Conservation (phyloP, 2,888 invertebrate species). For the Eupsilia transversa region DNA sequence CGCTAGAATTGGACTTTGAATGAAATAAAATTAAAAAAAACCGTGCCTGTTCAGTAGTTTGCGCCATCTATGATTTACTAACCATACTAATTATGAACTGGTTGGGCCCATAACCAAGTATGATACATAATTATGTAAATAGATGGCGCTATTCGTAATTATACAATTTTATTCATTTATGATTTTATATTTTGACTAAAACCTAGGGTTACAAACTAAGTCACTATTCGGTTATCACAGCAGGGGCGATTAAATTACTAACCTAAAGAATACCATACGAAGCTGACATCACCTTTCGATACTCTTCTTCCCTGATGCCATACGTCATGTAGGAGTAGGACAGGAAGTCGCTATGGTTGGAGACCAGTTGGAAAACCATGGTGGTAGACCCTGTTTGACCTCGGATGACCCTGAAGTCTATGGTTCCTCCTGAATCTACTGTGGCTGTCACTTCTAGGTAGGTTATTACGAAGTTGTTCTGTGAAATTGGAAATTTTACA, state of each 20-base stretch:
- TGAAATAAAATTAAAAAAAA: not conserved
- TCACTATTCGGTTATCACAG: not conserved
- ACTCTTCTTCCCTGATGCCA: conserved; percentile 84
- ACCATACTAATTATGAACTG: not conserved
- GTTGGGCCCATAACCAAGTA: accelerated
- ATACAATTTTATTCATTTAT: too few relatives aligned
- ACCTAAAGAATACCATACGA: conserved; percentile 74
- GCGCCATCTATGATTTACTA: conserved; percentile 10
- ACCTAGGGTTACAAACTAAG: not conserved
- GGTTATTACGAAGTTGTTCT: conserved; percentile 83
- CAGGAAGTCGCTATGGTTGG: conserved; percentile 85
- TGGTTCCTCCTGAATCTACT: conserved; percentile 76
- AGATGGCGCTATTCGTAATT: conserved; percentile 21
- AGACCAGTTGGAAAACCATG: conserved; percentile 84
- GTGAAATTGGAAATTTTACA: conserved; percentile 34
- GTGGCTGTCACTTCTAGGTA: conserved; percentile 83
- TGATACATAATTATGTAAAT: accelerated
- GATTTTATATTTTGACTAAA: not conserved
- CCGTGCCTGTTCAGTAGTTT: accelerated
- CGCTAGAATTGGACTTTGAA: not conserved
- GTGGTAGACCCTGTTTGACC: conserved; percentile 80
- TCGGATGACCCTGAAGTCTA: conserved; percentile 79
- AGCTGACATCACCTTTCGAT: conserved; percentile 84
- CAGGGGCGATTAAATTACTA: conserved; percentile 59
- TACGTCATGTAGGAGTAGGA: conserved; percentile 82